These are phyloP conservation scores for Hetaerina titia DNA, from an alignment of 2,888 invertebrate genomes.

Conservation along the genomic window DNA sequence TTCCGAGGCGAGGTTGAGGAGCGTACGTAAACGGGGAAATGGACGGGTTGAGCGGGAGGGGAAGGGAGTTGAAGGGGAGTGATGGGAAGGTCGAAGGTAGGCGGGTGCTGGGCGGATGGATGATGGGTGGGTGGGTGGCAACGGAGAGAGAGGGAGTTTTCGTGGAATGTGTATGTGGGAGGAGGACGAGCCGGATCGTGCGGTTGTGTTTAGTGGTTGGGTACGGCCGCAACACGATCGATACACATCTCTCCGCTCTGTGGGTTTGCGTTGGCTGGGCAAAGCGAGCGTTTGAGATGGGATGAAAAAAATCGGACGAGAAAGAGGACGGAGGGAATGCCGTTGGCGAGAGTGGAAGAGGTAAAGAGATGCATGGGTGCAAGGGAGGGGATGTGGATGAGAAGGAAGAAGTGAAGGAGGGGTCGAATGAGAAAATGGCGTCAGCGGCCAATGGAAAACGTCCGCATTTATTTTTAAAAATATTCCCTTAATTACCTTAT, in stretches of 20 bases:
- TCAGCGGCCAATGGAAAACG: not conserved
- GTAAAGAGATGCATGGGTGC: not conserved
- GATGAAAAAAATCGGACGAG: not conserved
- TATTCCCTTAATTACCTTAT: not conserved
- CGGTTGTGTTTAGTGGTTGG: constrained; percentile 49
- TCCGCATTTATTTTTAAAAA: not conserved
- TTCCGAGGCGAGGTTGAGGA: too few species aligned
- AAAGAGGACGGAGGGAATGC: not conserved
- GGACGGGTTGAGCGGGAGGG: not conserved
- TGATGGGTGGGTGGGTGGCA: not conserved
- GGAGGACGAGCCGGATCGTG: constrained; percentile 54
- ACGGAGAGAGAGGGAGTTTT: not conserved
- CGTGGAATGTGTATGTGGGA: not conserved
- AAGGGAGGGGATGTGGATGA: not conserved
- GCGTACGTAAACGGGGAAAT: not conserved
- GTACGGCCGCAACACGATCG: constrained; percentile 18
- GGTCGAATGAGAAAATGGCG: constrained; percentile 17
- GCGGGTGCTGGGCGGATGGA: not conserved
- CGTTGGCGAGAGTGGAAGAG: not conserved
- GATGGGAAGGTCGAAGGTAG: not conserved
- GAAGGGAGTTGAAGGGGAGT: not conserved
- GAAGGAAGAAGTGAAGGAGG: not conserved
- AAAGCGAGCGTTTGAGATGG: constrained; percentile 25
- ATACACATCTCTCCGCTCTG: constrained; percentile 42
- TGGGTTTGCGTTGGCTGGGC: constrained; percentile 28